Conservation (phyloP, 1,140 invertebrate genomes). For the Gryon sp. region DNA sequence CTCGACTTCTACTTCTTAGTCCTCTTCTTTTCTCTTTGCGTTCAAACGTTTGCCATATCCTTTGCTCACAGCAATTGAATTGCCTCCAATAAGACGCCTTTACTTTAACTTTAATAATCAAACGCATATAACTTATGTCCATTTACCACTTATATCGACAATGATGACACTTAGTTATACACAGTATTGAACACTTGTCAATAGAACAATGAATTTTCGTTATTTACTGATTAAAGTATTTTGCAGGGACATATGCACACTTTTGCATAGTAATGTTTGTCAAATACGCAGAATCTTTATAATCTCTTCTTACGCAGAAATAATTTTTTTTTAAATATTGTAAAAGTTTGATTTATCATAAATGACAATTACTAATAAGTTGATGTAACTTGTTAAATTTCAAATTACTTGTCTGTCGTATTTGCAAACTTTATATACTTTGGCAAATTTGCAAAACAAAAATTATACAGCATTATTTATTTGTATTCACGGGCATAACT, state of each 20-base stretch:
- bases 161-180: slow-evolving; percentile 55
- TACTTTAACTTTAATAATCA: slow-evolving; percentile 49
- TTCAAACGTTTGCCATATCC: slow-evolving; percentile 46
- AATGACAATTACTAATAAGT: no score
- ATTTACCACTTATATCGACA: slow-evolving; percentile 32
- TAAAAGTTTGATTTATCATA: background rate
- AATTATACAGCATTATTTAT: slow-evolving; percentile 22
- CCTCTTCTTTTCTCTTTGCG: slow-evolving; percentile 19
- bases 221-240: background rate
- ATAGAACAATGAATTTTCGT: no score
- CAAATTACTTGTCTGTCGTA: background rate
- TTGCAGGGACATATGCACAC: background rate
- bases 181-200: slow-evolving; percentile 22
- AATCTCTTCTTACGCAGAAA: no score
- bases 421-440: slow-evolving; percentile 15
- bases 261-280: background rate
- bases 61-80: slow-evolving; percentile 55
- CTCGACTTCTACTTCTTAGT: slow-evolving; percentile 38
- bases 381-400: no score
- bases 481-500: background rate
- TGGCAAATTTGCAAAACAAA: slow-evolving; percentile 18
- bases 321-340: no score
- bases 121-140: slow-evolving; percentile 17
- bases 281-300: no score
- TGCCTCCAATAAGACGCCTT: slow-evolving; percentile 51